Evolutionary conservation across 2,888 invertebrate genomes (phyloP).

Genomic region (Lymantria dispar): DNA sequence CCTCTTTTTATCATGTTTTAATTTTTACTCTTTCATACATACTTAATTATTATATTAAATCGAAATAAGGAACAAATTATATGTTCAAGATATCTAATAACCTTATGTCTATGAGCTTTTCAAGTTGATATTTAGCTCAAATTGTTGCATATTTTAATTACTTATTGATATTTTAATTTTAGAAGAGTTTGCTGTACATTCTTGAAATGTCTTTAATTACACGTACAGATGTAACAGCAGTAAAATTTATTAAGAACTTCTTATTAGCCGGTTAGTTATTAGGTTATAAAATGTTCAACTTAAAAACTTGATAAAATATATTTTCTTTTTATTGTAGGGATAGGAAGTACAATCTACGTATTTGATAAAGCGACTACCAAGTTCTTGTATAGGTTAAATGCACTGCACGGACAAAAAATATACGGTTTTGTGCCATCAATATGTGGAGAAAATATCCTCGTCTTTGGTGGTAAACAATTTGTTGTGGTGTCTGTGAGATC

Average conservation of each 20-base stretch:
- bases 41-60: too few species aligned
- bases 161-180: too few species aligned
- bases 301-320: neutral
- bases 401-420: constrained; percentile 78
- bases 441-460: constrained; percentile 52
- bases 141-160: too few species aligned
- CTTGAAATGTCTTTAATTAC: constrained; percentile 30
- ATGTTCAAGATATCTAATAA: too few species aligned
- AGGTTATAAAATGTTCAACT: constrained; percentile 18
- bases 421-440: constrained; percentile 75
- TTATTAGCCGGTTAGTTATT: constrained; percentile 72
- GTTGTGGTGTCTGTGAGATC: constrained; percentile 39
- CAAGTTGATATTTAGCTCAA: too few species aligned
- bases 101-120: too few species aligned
- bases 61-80: too few species aligned
- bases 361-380: constrained; percentile 42
- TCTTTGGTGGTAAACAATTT: constrained; percentile 83
- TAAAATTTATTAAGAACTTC: constrained; percentile 60
- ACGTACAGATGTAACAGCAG: constrained; percentile 77
- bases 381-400: constrained; percentile 38
- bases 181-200: neutral
- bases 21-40: too few species aligned
- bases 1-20: too few species aligned
- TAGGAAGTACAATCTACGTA: constrained; percentile 71
- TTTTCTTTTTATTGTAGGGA: constrained; percentile 61